Base-by-base conservation (phyloP, 2,113 vertebrate species). In the Amphiprion ocellaris region DNA sequence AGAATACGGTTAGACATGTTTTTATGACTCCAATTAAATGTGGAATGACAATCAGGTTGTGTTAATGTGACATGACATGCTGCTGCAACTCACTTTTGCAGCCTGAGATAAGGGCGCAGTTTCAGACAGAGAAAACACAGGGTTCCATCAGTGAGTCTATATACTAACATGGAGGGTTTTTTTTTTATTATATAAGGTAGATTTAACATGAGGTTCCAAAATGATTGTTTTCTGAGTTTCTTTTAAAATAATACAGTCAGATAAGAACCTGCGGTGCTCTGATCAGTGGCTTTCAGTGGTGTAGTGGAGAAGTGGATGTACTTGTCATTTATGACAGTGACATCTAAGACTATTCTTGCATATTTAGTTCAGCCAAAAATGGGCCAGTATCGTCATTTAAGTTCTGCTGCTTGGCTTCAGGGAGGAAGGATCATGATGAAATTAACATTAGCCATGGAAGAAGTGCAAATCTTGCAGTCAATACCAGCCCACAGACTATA, bases 1-100 rank as follows among this genome's bases (percentile, higher is more conserved):
- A 75, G 72, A 78, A 79, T 70, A 24, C 23, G 62, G 30, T 77
- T 37, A 47, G 74, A 74, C 67, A 33, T 74, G 73, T 46, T 16
- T 49, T 77, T 86, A 70, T 54, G 67, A 79, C 84, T 64, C 65
- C n/a, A 77, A 82, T 89, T 83, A 81, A 90, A 90, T 64, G 73
- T 69, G 70, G 71, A 67, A 41, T 66, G 81, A 78, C 81, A 84
- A 83, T 80, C 71, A 74, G 72, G 66, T 75, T 83, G 83, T 71
- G 69, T 64, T 89, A 82, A 92, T 89, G 74, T 76, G 83, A 87
- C 61, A 30, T 82, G 89, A 83, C 83, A 28, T 86, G 74, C 53
- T 55, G 82, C 68, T 82, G 69, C 70, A 50, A 61, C 68, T 70
- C 74, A 68, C 71, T 80, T 85, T 81, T 81, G 37, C 69, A 62